phyloP scores from a whole-genome alignment of 1,140 invertebrate species.

The Chironomus tepperi region DNA sequence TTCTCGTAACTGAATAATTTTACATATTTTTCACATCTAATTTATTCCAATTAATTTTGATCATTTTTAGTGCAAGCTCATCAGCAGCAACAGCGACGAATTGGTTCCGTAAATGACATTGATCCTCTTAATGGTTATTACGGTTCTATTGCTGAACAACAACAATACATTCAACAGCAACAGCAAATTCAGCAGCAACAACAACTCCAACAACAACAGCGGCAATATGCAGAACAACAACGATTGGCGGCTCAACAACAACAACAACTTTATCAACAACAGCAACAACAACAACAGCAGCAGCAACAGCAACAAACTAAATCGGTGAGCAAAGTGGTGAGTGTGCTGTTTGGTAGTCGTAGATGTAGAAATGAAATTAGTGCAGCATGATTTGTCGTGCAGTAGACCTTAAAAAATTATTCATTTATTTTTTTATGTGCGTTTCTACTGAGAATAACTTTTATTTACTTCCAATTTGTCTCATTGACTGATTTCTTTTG shows the following conservation, averaged over 20 bases:
- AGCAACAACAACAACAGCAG: conserved; percentile 30
- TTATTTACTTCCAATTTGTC: too few relatives aligned
- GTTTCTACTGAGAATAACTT: too few relatives aligned
- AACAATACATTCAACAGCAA: conserved; percentile 26
- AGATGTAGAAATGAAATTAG: background rate
- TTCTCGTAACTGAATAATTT: background rate
- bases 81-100: conserved; percentile 49
- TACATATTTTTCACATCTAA: background rate
- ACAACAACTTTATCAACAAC: conserved; percentile 30
- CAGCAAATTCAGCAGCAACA: conserved; percentile 26
- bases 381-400: background rate
- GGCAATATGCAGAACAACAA: conserved; percentile 33
- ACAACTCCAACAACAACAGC: conserved; percentile 32
- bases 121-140: conserved; percentile 90
- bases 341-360: background rate
- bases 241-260: conserved; percentile 27
- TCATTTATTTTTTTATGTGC: too few relatives aligned
- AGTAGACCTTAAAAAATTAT: too few relatives aligned
- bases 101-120: conserved; percentile 90
- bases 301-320: conserved; percentile 28
- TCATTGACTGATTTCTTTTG: too few relatives aligned
- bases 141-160: conserved; percentile 49
- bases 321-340: conserved; percentile 27
- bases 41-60: background rate
- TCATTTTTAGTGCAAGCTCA: conserved; percentile 12